Evolutionary conservation across 2,797 vertebrate species (phyloP), one percentile per base, ranked within the genome.

Genomic region (Pangasius larnaudii): DNA sequence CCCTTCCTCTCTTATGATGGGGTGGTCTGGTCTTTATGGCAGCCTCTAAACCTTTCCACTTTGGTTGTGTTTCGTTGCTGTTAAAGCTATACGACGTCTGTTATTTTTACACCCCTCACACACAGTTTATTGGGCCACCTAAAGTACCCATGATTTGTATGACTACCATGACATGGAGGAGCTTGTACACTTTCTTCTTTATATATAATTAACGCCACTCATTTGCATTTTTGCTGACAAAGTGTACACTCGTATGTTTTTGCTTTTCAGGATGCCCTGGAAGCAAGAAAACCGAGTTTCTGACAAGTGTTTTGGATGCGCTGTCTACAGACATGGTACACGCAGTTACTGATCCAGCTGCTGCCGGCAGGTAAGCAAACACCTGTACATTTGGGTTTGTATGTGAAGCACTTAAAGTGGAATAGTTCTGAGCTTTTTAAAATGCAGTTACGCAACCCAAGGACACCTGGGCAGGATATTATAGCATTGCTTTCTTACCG

Each of bases 321-420:
- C 91, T 99, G 84, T 99, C 98, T 83, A 99, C 98, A 3, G 98
- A 99, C 94, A 99, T 99, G 98, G 98, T 99, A 79, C 98, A 98
- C 0, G 98, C 98, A 0, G 98, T 98, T 88, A 99, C 98, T 14
- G 98, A 98, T 93, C 97, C 98, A 39, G 91, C 97, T 19, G 96
- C 98, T 7, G 97, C 97, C 0, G 95, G 97, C 95, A 97, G 98
- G 98, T 99, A 93, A 10, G 95, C 90, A 63, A 63, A 85, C 86
- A 80, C 3, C 42, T 80, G 75, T 2, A 46, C 6, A 30, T n/a
- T 83, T 36, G 18, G 14, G n/a, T 63, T 74, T 63, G 56, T 67
- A 51, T 0, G 46, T 82, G 46, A 67, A 24, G 8, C 58, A 24
- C 24, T 51, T 80, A 85, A 69, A 61, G 10, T 24, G 16, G 8